Base-by-base conservation (phyloP, 1,140 invertebrate genomes). In the Ips nitidus region DNA sequence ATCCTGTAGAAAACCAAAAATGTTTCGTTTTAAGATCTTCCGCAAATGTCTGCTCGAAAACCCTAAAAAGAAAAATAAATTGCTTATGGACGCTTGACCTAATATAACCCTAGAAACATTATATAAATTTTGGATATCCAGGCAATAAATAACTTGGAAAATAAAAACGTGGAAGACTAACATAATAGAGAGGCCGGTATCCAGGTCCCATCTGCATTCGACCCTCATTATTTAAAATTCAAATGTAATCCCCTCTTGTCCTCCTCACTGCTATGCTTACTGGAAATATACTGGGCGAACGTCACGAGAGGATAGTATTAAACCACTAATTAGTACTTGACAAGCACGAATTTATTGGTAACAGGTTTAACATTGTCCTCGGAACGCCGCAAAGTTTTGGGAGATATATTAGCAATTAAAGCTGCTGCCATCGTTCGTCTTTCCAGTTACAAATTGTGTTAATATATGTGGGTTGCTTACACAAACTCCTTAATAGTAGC, bases 271-370 rank as follows among this genome's bases (percentile, higher is more conserved):
- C 41, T 8, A 43, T 67, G 43, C 52, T 59, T 41, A 47, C 57
- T 65, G 56, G 65, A 61, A 67, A 67, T 61, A 67, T 67, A 67
- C 56, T 61, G 45, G 55, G 56, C 66, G 57, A 36, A 50, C 58
- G 66, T 59, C 56, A 67, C 57, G 66, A 67, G 56, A 67, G 66
- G 56, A 60, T 67, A 36, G 56, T 67, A 67, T 59, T 67, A 67
- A 67, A 67, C 66, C 66, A 67, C 66, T 67, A 67, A 67, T 67
- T 67, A 67, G 66, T 67, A 67, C 56, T 59, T 67, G 66, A 67
- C 66, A 67, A 67, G 56, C 66, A 60, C 45, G 66, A 57, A 67
- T 67, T 67, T 67, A 67, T 67, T 67, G 57, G 66, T 67, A 67
- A 67, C 66, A 67, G 66, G 66, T 66, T 66, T 66, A 66, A 66